A percentile compares a stretch with the other conserved stretches of the same genome.
Conservation (phyloP, 2,888 invertebrate species). For the Phoenoteleia sp. region DNA sequence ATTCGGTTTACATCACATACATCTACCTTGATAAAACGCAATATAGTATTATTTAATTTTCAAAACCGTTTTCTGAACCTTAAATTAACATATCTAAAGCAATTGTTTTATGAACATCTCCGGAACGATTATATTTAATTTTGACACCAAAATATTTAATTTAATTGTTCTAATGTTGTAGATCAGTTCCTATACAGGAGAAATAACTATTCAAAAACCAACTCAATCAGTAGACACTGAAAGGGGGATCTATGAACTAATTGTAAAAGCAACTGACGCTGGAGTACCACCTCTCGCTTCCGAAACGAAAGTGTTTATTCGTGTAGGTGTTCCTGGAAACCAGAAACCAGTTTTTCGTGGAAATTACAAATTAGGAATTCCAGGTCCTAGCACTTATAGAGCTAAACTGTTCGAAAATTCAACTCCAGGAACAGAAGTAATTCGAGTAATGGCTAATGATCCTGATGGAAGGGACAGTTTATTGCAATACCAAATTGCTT, state of each 20-base stretch:
- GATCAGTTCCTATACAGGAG: conserved; percentile 91
- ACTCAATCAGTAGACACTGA: conserved; percentile 92
- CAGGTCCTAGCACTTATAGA: conserved; percentile 91
- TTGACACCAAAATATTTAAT: no score
- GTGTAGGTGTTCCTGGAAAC: conserved; percentile 94
- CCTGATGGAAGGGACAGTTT: conserved; percentile 92
- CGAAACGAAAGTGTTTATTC: conserved; percentile 90
- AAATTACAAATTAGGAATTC: conserved; percentile 89
- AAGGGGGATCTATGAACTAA: conserved; percentile 91
- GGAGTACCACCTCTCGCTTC: conserved; percentile 91
- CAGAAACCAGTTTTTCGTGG: conserved; percentile 93
- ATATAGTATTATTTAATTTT: no score
- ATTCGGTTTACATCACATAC: no score
- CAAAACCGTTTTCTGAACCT: no score
- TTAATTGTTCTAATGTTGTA: no score
- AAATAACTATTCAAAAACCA: conserved; percentile 89
- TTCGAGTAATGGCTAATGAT: conserved; percentile 92
- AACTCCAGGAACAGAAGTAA: conserved; percentile 90
- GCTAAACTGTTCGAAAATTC: conserved; percentile 92
- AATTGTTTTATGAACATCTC: no score
- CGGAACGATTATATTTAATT: no score
- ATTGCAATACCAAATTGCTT: conserved; percentile 90
- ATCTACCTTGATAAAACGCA: no score
- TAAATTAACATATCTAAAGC: no score
- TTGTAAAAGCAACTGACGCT: conserved; percentile 91